Evolutionary conservation across 2,113 vertebrate genomes (phyloP).

Genomic region (Clinocottus analis): DNA sequence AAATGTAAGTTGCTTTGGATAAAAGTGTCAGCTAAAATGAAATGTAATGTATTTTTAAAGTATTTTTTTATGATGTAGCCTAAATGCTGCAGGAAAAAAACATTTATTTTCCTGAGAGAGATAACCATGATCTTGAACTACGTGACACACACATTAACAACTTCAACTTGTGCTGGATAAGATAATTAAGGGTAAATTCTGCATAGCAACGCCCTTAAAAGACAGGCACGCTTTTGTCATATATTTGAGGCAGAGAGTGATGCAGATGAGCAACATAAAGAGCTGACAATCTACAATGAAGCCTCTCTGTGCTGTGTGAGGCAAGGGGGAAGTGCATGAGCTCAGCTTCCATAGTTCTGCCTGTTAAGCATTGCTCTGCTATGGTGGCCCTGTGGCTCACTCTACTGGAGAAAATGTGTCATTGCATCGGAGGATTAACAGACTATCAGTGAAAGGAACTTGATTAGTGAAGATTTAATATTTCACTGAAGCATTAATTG

Average conservation of each 20-base stretch:
- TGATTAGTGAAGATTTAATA: slow-evolving; percentile 36
- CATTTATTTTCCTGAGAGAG: background rate
- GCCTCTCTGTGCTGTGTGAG: slow-evolving; percentile 55
- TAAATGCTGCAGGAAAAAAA: background rate
- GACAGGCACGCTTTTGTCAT: slow-evolving; percentile 61
- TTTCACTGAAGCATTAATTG: slow-evolving; percentile 12
- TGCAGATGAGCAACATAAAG: slow-evolving; percentile 55
- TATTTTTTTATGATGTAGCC: background rate
- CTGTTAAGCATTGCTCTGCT: slow-evolving; percentile 1
- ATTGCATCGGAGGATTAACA: slow-evolving; percentile 30
- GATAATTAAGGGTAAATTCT: slow-evolving; percentile 3
- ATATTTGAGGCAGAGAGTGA: slow-evolving; percentile 40
- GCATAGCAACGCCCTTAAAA: slow-evolving; percentile 29
- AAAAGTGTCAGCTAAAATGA: too few species aligned
- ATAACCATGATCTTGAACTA: background rate
- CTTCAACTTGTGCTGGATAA: slow-evolving; percentile 1
- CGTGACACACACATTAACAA: slow-evolving; percentile 2
- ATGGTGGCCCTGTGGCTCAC: slow-evolving; percentile 46
- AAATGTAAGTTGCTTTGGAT: too few species aligned
- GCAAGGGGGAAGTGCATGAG: slow-evolving; percentile 44
- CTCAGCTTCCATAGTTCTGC: slow-evolving; percentile 48
- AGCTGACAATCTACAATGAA: slow-evolving; percentile 63
- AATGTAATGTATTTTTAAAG: too few species aligned
- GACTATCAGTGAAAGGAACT: slow-evolving; percentile 1
- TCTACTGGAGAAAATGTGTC: slow-evolving; percentile 59